A percentile compares a stretch with the other conserved stretches of the same genome.
Evolutionary conservation across 2,113 vertebrate species (phyloP).

Genomic region (Hemiscyllium ocellatum): DNA sequence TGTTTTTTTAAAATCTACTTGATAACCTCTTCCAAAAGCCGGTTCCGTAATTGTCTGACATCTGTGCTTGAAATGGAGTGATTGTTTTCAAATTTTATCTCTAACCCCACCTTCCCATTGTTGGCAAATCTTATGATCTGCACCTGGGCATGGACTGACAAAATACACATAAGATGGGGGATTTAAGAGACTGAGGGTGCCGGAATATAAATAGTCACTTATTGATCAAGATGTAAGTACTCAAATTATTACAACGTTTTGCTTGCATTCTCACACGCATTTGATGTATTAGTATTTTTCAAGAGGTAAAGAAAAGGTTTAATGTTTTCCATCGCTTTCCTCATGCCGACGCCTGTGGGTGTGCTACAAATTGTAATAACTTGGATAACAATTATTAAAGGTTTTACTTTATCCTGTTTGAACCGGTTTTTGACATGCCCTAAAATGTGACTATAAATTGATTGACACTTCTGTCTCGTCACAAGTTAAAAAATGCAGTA

Average conservation of each 20-base stretch:
- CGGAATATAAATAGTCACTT: not conserved
- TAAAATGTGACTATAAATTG: not conserved
- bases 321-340: not conserved
- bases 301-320: not conserved
- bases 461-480: conserved; percentile 24
- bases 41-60: not conserved
- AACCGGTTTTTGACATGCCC: conserved; percentile 17
- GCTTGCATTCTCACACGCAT: not conserved
- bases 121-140: not conserved
- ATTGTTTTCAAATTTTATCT: not conserved
- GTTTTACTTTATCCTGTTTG: conserved; percentile 20
- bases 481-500: not conserved
- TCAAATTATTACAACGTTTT: not conserved
- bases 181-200: not conserved
- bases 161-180: not conserved
- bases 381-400: conserved; percentile 26
- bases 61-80: not conserved
- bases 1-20: not conserved
- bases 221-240: not conserved
- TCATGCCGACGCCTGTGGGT: not conserved
- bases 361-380: conserved; percentile 17
- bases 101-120: not conserved
- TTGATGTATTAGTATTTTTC: not conserved
- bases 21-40: not conserved
- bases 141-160: not conserved